Base-by-base conservation (phyloP, 2,888 invertebrate genomes). In the Calephelis perditalis region DNA sequence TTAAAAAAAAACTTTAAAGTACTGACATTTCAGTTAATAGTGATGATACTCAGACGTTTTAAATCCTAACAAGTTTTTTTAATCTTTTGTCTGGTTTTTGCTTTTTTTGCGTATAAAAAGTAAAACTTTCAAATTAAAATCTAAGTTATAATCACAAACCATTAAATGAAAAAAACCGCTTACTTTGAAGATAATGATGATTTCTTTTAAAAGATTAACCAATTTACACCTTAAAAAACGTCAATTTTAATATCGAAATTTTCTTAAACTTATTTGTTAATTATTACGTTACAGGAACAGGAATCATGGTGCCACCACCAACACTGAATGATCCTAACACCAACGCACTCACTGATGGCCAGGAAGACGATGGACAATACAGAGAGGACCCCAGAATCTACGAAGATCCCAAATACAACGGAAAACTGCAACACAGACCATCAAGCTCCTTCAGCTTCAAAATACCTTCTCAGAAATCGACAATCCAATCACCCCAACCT, bases 301-400 rank as follows among this genome's bases (percentile, higher is more conserved):
- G 92, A 62, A 96, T 97, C 74, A 95, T 95, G 83, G 96, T 96
- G 1, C 94, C 96, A 0, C 96, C 96, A n/a, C 95, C 96, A 6
- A 94, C 96, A 0, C 73, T 94, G 26, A 92, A 91, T 75, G 92
- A 91, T 65, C 84, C 86, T 0, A 61, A 65, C 47, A 78, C 85
- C 46, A 92, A 92, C 74, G 86, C 91, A 0, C 76, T 91, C 44
- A 91, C 91, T 7, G 93, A 93, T 49, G 92, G 93, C 65, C 94
- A 95, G 74, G 93, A 95, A 73, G 96, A 96, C 74, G 96, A 96
- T 74, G 96, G 96, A 0, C 96, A 96, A 73, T 96, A 96, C 82
- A 91, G 96, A 56, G 96, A 96, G 76, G 96, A 96, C 78, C 96
- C 96, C 0, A 92, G 92, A 64, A 92, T 95, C 64, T 96, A 96